phyloP scores from a whole-genome alignment of 1,140 invertebrate species.

The Neuroterus valhalla region DNA sequence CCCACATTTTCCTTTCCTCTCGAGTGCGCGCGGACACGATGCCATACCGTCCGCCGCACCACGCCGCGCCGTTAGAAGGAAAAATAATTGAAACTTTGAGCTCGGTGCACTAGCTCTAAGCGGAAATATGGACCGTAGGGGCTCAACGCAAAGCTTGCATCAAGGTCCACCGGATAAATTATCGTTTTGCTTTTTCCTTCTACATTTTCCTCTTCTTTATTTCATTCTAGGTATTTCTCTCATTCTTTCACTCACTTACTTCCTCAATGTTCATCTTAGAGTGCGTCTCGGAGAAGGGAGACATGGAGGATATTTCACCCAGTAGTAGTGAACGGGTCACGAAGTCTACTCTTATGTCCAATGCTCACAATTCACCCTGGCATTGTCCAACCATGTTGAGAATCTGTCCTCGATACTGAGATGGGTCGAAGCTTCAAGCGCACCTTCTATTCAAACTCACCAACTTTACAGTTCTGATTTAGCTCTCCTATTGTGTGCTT shows the following conservation, averaged over 20 bases:
- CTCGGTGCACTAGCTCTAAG: background rate
- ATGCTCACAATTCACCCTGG: constrained; percentile 6
- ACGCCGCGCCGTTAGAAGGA: background rate
- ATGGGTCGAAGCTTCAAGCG: background rate
- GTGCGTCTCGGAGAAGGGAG: background rate
- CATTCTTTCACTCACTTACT: background rate
- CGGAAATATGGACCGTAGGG: constrained; percentile 18
- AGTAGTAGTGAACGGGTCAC: background rate
- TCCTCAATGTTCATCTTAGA: background rate
- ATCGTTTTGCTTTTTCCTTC: constrained; percentile 12
- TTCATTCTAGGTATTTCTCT: background rate
- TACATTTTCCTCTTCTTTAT: background rate
- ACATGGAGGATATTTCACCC: background rate
- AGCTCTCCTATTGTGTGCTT: background rate
- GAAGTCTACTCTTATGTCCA: background rate
- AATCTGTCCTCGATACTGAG: background rate
- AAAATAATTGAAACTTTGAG: constrained; percentile 59
- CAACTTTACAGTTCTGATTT: background rate
- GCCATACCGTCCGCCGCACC: no score
- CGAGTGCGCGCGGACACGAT: background rate
- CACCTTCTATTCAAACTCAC: background rate
- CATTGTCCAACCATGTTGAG: background rate
- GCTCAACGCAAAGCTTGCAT: no score
- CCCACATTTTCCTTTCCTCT: background rate
- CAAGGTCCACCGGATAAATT: constrained; percentile 28